Evolutionary conservation across 2,888 invertebrate genomes (phyloP), one percentile per base, ranked within the genome.

Genomic region (Ernsta delagoae): DNA sequence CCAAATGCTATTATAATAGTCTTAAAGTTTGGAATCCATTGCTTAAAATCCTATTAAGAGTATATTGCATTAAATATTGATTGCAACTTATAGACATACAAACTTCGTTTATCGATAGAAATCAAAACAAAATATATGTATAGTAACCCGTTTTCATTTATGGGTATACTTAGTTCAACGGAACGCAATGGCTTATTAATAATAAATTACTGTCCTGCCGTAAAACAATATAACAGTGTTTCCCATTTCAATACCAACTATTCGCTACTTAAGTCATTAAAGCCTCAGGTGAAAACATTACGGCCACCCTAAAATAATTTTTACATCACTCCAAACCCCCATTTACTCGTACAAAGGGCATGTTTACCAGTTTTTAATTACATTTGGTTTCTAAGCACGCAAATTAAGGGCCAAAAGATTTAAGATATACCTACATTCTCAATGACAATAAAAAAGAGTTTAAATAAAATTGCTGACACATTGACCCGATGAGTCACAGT

Each of bases 401-500:
- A 45, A 41, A 63, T 54, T 63, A 54, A 54, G 31, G 31, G 54
- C 12, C 53, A 9, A 63, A 61, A 67, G 56, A 61, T 67, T 56
- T 67, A 61, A 9, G 45, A 67, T 31, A 67, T 67, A 67, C n/a
- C n/a, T n/a, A n/a, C 61, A 67, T 61, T 66, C 61, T 67, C 61
- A 45, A 60, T 67, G 67, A 67, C 45, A 67, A 36, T 61, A 48
- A 60, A 66, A 67, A 67, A 31, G 54, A 34, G 67, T 34, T 56
- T 54, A 5, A 56, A 45, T 60, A 67, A 61, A 65, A 61, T 53
- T 39, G 66, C 60, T 67, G 66, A 67, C 66, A 67, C 54, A 67
- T 67, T 67, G 54, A 67, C 45, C 50, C 62, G 31, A 62, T 75
- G 74, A 75, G 70, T 75, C 75, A 74, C 61, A 57, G 59, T 70